Base-by-base conservation (phyloP, 2,888 invertebrate genomes). In the Papilio gigon region DNA sequence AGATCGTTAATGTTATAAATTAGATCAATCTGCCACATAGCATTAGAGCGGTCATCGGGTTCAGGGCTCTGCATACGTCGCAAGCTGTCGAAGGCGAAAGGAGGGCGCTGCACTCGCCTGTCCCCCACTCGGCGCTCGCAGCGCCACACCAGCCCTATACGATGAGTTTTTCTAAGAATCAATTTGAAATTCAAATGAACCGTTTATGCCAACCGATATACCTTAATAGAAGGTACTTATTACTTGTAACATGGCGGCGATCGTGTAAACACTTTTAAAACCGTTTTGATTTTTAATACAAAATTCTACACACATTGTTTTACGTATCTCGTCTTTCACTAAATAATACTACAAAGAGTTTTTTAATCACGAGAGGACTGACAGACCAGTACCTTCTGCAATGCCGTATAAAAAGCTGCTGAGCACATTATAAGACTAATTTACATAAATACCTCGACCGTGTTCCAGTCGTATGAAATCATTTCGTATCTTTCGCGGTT, bases 51-150 rank as follows among this genome's bases (percentile, higher is more conserved):
- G 53, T 56, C 53, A 56, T 17, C 30, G 53, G 53, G 76, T 74
- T 76, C 73, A 76, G 74, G 76, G 76, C 68, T 74, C 67, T 63
- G 59, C 61, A 71, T 73, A 61, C 65, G 73, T 65, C 68, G 71
- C 70, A 56, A 71, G 70, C 68, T 71, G 70, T 67, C 68, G 71
- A 82, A 82, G 84, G 85, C 83, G 82, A 86, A 84, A 82, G 82
- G 83, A 85, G 86, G 83, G 79, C 84, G 83, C 77, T 82, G 83
- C 81, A 84, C 82, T 71, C 50, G 44, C 42, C 64, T 37, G 20
- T 64, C 37, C 35, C 68, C 17, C 60, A 14, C 79, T 73, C 68
- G 73, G 50, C 14, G 25, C 14, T 50, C 30, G 17, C 47, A 22
- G 47, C 47, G 22, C 20, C 47, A 17, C 44, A 22, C 30, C 30